Base-by-base conservation (phyloP, 1,140 invertebrate species). In the Cotesia typhae region DNA sequence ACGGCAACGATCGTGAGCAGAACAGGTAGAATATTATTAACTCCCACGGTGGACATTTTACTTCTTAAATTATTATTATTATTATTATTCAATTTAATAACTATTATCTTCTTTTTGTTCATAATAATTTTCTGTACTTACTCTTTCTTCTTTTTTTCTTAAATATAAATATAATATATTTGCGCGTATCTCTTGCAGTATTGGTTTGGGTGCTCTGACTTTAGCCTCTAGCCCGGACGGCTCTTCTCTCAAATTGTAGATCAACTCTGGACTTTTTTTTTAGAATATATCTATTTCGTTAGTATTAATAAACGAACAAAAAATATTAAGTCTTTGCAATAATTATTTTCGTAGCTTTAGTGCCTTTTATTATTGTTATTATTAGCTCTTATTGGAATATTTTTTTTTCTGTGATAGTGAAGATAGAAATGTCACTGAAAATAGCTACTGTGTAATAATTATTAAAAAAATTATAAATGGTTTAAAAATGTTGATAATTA, bases 1-100 rank as follows among this genome's bases (percentile, higher is more conserved):
- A 89, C 67, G 82, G 80, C 14, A 83, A 82, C 70, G 82, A 82
- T 70, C 79, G 82, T 41, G 83, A 86, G 65, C 74, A 80, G 17
- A 80, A 85, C 74, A 83, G 82, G 84, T 87, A 78, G 72, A 76
- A 60, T 53, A 73, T 35, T 7, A 55, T 41, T 35, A 38, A 20
- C 36, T 17, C 14, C 53, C 35, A 9, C 36, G 5, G 28, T 68
- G 36, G 47, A 38, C 12, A 6, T 17, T 67, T n/a, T 55, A 55
- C 6, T 66, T 51, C 12, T 55, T 14, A 51, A 6, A 51, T 52
- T 37, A 20, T 17, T 37, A 38, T 64, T 47, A n/a, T 65, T 47
- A 14, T 20, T 47, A n/a, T 65, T 47, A 14, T 20, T 51, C 4
- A 28, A 38, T 71, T 17, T 17, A 17, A 12, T 36, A 57, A 38